Evolutionary conservation across 1,140 invertebrate genomes (phyloP).

Genomic region (Drosophila kanapiae): DNA sequence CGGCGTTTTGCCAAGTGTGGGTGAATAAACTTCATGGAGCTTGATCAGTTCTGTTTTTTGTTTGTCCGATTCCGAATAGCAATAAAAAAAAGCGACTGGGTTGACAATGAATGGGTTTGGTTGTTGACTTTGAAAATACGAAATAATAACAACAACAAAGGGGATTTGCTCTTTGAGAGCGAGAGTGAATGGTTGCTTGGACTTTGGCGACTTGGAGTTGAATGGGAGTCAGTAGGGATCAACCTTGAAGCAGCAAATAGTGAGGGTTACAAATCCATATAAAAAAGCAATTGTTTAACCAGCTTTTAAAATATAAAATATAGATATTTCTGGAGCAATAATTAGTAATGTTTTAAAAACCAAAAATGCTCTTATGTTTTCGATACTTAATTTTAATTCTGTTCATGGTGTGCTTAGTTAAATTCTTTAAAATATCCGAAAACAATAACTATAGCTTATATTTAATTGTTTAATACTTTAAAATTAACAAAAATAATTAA

Average conservation of each 20-base stretch:
- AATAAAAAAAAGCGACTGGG: constrained; percentile 39
- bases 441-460: no score
- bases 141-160: constrained; percentile 23
- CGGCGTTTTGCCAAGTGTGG: constrained; percentile 58
- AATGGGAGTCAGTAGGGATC: constrained; percentile 28
- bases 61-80: constrained; percentile 33
- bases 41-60: constrained; percentile 35
- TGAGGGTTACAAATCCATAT: no score
- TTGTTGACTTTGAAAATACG: constrained; percentile 69
- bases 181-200: constrained; percentile 60
- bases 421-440: no score
- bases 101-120: constrained; percentile 73
- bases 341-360: no score
- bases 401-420: no score
- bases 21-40: constrained; percentile 76
- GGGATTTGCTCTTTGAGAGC: constrained; percentile 48
- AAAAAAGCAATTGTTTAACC: no score
- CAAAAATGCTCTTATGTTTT: no score
- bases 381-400: no score
- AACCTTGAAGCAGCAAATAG: constrained; percentile 50
- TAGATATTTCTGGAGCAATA: no score
- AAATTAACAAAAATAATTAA: not conserved
- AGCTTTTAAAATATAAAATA: no score
- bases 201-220: constrained; percentile 49
- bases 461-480: no score